Conservation (phyloP, 1,140 invertebrate species). For the Zaprionus tsacasi region DNA sequence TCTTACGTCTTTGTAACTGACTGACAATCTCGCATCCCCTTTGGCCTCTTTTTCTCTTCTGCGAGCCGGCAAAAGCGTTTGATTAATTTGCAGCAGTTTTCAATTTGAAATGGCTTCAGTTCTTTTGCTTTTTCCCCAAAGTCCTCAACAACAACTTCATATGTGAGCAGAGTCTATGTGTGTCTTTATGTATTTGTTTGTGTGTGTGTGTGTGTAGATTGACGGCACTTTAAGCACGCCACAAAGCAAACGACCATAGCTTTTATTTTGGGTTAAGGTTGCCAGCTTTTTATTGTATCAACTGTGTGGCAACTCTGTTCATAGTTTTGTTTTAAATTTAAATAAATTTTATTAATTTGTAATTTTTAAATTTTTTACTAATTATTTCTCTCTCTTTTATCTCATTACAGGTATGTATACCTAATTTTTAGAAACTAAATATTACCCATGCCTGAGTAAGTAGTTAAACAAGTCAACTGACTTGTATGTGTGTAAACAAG, state of each 20-base stretch:
- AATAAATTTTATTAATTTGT: neutral
- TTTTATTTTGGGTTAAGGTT: slow-evolving; percentile 21
- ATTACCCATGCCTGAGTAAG: neutral
- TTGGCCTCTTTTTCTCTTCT: slow-evolving; percentile 16
- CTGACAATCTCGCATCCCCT: slow-evolving; percentile 60
- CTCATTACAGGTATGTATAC: slow-evolving; percentile 69
- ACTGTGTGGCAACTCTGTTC: neutral
- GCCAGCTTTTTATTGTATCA: slow-evolving; percentile 67
- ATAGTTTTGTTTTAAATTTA: neutral
- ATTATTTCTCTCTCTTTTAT: slow-evolving; percentile 54
- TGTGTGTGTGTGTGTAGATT: slow-evolving; percentile 16
- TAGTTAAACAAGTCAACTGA: neutral
- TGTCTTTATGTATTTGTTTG: neutral
- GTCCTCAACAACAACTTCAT: neutral
- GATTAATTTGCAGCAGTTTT: slow-evolving; percentile 81
- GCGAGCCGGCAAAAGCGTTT: slow-evolving; percentile 55
- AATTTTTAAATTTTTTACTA: slow-evolving; percentile 25
- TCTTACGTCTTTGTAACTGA: slow-evolving; percentile 64
- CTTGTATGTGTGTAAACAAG: slow-evolving; percentile 16
- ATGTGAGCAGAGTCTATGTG: neutral
- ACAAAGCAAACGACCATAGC: slow-evolving; percentile 35
- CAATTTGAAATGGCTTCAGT: slow-evolving; percentile 79
- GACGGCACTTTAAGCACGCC: slow-evolving; percentile 28
- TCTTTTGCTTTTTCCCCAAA: slow-evolving; percentile 57
- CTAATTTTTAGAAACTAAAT: slow-evolving; percentile 31